Evolutionary conservation across 2,888 invertebrate species (phyloP), one percentile per base, ranked within the genome.

Genomic region (Noctua janthina): DNA sequence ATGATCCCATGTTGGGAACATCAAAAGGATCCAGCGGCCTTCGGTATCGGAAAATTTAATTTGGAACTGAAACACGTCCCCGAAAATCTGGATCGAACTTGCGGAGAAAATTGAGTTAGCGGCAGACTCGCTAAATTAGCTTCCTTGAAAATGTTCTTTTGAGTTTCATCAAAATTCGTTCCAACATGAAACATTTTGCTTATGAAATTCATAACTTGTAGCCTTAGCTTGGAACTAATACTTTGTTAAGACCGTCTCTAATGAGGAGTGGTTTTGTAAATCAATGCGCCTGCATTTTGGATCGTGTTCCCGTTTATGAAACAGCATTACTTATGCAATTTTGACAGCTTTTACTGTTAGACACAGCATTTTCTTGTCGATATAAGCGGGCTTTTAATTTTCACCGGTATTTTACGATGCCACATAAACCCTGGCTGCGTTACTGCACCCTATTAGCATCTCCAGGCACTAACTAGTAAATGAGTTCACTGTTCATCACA

Each of bases 81-180:
- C 72, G 76, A 90, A 91, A 88, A 87, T 88, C 87, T 84, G 84
- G 72, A 90, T 90, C 90, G 89, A 88, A 90, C 82, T 72, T 76
- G 68, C 67, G 15, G 79, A 86, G 87, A 85, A 91, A 93, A 93
- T 92, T 91, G 88, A 92, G 90, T 92, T 92, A 88, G 85, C 89
- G 78, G 83, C 89, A 86, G 88, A 90, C 91, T 92, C 86, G 88
- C 90, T 89, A 87, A 92, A 93, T 94, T 92, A 93, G 89, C 87
- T 84, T 83, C 72, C 85, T 82, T 85, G 81, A 84, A 89, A 88
- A 81, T 86, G 86, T 90, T 86, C 83, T 87, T 89, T 88, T 35
- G 77, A 85, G 76, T 85, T 84, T 85, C 81, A 82, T 74, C 68
- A 81, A 76, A 82, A 78, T 75, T 81, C 75, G 56, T 77, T 76